Conservation (phyloP, 1,140 invertebrate genomes). For the Myzus persicae region DNA sequence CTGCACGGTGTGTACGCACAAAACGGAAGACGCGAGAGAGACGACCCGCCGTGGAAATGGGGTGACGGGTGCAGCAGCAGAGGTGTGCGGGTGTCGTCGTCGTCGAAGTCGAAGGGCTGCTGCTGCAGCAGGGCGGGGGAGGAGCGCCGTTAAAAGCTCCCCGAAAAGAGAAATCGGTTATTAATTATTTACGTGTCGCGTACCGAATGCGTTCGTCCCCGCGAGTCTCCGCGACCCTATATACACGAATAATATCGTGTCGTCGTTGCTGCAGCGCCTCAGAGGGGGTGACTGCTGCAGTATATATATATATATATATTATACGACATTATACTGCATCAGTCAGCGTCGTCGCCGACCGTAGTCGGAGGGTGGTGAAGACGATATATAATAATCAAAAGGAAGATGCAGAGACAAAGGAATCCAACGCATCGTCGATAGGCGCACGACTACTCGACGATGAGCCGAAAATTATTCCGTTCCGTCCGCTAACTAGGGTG, state of each 20-base stretch:
- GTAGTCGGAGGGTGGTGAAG: neutral
- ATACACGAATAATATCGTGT: neutral
- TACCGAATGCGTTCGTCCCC: neutral
- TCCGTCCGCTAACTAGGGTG: too few species aligned
- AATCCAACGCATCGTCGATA: neutral
- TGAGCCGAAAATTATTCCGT: too few species aligned
- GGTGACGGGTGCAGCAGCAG: too few species aligned
- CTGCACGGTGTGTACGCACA: neutral
- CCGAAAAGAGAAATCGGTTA: conserved; percentile 24
- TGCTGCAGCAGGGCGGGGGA: too few species aligned
- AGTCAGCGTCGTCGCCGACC: neutral
- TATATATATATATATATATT: neutral
- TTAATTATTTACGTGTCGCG: conserved; percentile 38
- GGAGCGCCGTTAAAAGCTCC: neutral
- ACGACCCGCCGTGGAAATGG: neutral
- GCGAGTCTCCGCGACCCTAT: neutral
- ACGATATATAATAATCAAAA: neutral
- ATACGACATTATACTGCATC: too few species aligned
- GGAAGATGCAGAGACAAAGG: neutral
- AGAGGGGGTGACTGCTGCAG: neutral
- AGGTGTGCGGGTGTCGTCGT: neutral
- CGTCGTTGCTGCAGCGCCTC: neutral
- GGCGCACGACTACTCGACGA: neutral
- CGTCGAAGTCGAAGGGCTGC: neutral
- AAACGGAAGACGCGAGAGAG: too few species aligned